Percentiles rank a stretch among this genome's conserved stretches.
Evolutionary conservation across 1,140 invertebrate genomes (phyloP).

Genomic region (Diorhabda elongata): DNA sequence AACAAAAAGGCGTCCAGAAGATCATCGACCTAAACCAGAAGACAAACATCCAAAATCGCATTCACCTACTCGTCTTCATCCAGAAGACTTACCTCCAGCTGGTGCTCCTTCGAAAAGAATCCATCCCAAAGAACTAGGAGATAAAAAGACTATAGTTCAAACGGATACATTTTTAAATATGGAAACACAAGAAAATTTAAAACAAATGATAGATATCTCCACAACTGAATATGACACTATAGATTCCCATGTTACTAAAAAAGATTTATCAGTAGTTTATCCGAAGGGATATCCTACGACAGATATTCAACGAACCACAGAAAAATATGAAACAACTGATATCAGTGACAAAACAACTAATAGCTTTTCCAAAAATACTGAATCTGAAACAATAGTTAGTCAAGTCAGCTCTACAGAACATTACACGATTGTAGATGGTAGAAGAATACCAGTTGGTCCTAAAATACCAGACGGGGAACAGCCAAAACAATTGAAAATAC

Average conservation of each 20-base stretch:
- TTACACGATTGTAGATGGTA: conserved; percentile 15
- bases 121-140: not conserved
- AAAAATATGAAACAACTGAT: conserved; percentile 9
- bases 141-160: conserved; percentile 13
- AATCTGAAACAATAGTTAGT: conserved; percentile 18
- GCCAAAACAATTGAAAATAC: not conserved
- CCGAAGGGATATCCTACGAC: not conserved
- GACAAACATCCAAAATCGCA: not conserved
- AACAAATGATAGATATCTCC: conserved; percentile 19
- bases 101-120: conserved; percentile 10
- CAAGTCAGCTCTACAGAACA: conserved; percentile 13
- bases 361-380: not conserved
- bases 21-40: not conserved
- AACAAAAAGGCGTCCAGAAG: conserved; percentile 1
- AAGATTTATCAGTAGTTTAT: not conserved
- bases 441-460: conserved; percentile 13
- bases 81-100: conserved; percentile 9
- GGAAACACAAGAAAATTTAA: conserved; percentile 31
- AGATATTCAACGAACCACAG: not conserved
- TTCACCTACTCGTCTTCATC: not conserved
- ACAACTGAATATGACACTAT: not conserved
- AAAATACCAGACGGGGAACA: not conserved
- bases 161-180: conserved; percentile 27
- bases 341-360: conserved; percentile 8
- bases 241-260: not conserved